Evolutionary conservation across 2,888 invertebrate species (phyloP).

Genomic region (Drosophila neutralis): DNA sequence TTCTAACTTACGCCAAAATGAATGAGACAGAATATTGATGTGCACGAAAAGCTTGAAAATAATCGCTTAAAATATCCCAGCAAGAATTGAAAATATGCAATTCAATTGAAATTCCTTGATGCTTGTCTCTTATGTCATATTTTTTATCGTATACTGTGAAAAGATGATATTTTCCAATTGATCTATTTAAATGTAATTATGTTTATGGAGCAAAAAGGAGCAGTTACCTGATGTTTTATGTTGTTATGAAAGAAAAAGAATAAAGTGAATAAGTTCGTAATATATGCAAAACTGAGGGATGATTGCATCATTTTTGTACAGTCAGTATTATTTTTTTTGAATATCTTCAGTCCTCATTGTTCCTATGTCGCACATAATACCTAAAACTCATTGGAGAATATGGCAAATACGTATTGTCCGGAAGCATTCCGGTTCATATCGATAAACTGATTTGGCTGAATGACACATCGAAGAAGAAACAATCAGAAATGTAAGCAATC

Average conservation of each 20-base stretch:
- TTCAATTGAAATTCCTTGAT: neutral
- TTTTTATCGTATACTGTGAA: no score
- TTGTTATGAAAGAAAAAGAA: neutral
- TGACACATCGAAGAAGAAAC: constrained; percentile 5
- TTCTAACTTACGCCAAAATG: neutral
- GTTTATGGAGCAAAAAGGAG: no score
- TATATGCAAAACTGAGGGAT: neutral
- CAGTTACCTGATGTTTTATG: neutral
- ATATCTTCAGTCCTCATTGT: neutral
- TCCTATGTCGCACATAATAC: neutral
- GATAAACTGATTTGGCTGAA: neutral
- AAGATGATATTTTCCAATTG: no score
- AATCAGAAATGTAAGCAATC: neutral
- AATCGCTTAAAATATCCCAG: neutral
- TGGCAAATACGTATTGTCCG: neutral
- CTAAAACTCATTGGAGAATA: neutral
- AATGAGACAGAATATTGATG: neutral
- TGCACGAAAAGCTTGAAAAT: neutral
- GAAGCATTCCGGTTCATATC: neutral
- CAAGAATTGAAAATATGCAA: neutral
- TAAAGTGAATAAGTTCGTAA: no score
- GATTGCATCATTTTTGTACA: neutral
- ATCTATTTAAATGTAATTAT: no score
- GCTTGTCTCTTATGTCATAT: no score
- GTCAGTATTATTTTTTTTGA: neutral